Base-by-base conservation (phyloP, 2,888 invertebrate species). In the Oscheius sp. region DNA sequence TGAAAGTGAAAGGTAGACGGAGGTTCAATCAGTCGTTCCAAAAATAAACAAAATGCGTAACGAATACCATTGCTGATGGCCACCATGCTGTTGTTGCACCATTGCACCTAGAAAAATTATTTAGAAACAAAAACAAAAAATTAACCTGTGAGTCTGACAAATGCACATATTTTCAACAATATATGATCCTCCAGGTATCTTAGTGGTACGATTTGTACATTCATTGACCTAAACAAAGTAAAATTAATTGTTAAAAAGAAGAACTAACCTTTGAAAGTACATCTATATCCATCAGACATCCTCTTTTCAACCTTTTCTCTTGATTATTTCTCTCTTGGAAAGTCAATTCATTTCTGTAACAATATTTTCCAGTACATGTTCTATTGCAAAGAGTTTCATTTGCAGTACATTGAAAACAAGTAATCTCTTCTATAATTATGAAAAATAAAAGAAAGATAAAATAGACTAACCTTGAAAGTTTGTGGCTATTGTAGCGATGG, bases 201-300 rank as follows among this genome's bases (percentile, higher is more conserved):
- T 66, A 2, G 64, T 28, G 2, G 66, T 56, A 20, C 69, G 44
- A 2, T 36, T 20, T 12, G 69, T 69, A 47, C 73, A 73, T 57
- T 68, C 59, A 20, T 69, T 71, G 20, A 73, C 51, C 73, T 73
- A 64, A 17, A 73, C 56, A 41, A n/a, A n/a, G n/a, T n/a, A n/a
- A n/a, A n/a, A n/a, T n/a, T n/a, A n/a, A n/a, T n/a, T n/a, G n/a
- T n/a, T n/a, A n/a, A n/a, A n/a, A n/a, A n/a, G n/a, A n/a, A n/a
- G n/a, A n/a, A 2, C 62, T 8, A 20, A 64, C 64, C 64, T 51
- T 38, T n/a, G 64, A 64, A 9, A 64, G 51, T 32, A 24, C 36
- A 38, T 64, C 64, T n/a, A 24, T 38, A 14, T 44, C 14, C 3
- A 9, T 33, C 22, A 64, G 51, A 30, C 64, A 64, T 17, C 64